Base-by-base conservation (phyloP, 2,888 invertebrate species). In the Nezara viridula region DNA sequence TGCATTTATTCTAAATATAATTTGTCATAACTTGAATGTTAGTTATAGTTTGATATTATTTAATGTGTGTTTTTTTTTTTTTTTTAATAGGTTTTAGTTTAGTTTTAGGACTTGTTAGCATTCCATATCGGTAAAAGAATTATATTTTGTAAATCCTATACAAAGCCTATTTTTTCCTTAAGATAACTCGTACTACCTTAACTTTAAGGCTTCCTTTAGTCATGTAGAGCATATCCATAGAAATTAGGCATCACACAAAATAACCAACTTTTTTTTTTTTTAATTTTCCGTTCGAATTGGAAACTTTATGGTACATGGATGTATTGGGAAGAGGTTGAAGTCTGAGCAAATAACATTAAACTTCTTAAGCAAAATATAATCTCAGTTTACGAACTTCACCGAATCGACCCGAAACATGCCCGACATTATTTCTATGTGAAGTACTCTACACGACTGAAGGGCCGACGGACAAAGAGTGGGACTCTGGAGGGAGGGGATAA, bases 221-320 rank as follows among this genome's bases (percentile, higher is more conserved):
- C 81, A 37, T n/a, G 44, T n/a, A 47, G 44, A 40, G 81, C 44
- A 47, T 81, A 81, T 81, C 81, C 81, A 81, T 47, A 37, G 44
- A n/a, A 81, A 32, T 73, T 37, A 44, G 44, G 81, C 81, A 81
- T 24, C 81, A 81, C 81, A 81, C 81, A 81, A n/a, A 44, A n/a
- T n/a, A 44, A 40, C 40, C 2, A 81, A 44, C 44, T 40, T 6
- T n/a, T 24, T 77, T 21, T 77, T 77, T 37, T 32, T 2, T 16
- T 14, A n/a, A 73, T 73, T 73, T 19, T 73, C 66, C 66, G 66
- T 37, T 73, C 66, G 19, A 73, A 73, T 73, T 73, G 32, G 66
- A 73, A 37, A 37, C 19, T 73, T 73, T 37, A 21, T 3, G 44
- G n/a, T 21, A 37, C 21, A 77, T 37, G 40, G 77, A 9, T 9